Conservation (phyloP, 37 sponge, comb jelly and placozoan genomes). For the Ephydatia muelleri region DNA sequence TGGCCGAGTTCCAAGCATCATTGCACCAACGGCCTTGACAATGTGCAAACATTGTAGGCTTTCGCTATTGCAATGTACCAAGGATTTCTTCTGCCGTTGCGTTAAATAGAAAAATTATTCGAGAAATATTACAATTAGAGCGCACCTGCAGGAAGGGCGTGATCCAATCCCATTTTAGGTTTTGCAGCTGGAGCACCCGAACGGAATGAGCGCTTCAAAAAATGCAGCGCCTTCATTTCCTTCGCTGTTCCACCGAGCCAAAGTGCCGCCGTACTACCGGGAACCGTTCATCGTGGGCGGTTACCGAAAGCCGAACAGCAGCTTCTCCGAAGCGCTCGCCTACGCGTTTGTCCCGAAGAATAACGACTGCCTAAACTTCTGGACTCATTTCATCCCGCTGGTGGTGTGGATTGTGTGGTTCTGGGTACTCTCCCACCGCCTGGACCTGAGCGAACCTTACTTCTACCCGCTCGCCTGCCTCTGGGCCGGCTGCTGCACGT, state of each 20-base stretch:
- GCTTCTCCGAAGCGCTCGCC: conserved; percentile 24
- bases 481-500: conserved; percentile 51
- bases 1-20: no score
- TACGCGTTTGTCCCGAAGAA: conserved; percentile 36
- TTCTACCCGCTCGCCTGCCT: conserved; percentile 67
- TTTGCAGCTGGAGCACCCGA: no score
- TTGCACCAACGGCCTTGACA: no score
- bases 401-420: conserved; percentile 52
- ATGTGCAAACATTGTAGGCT: no score
- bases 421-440: neutral
- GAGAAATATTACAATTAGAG: no score
- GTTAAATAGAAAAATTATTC: no score
- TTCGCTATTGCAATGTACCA: no score
- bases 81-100: no score
- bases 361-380: conserved; percentile 79
- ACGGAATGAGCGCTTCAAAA: no score
- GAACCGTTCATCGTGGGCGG: conserved; percentile 65
- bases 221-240: no score
- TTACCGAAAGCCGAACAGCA: conserved; percentile 31
- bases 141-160: no score
- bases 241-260: neutral
- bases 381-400: conserved; percentile 77
- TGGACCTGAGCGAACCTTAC: conserved; percentile 43
- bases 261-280: conserved; percentile 19
- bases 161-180: no score